phyloP scores from a whole-genome alignment of 2,113 vertebrate species.

The Corythornis cristatus region DNA sequence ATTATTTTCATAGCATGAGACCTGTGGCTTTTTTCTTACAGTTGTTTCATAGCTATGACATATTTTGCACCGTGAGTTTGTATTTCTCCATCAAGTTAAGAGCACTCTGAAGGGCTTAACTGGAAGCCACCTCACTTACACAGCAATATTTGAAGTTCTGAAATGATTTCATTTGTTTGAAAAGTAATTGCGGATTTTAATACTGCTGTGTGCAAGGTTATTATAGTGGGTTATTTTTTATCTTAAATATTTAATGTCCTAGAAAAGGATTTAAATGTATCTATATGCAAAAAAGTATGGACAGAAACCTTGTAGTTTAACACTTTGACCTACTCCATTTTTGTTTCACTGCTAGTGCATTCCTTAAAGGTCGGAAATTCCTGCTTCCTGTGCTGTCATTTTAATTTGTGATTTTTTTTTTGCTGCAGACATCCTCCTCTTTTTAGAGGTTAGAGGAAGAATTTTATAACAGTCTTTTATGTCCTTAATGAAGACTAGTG shows the following conservation, averaged over 20 bases:
- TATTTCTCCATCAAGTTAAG: not conserved
- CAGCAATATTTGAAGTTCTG: not conserved
- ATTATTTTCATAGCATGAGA: not conserved
- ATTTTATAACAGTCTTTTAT: not conserved
- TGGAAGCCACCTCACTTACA: not conserved
- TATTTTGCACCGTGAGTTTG: not conserved
- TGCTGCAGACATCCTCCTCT: not conserved
- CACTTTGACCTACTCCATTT: not conserved
- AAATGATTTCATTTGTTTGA: not conserved
- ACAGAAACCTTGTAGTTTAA: not conserved
- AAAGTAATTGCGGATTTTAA: not conserved
- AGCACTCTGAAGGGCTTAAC: not conserved
- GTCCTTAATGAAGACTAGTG: not conserved
- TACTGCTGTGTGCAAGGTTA: not conserved
- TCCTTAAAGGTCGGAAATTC: not conserved
- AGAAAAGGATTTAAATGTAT: not conserved
- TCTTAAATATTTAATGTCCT: not conserved
- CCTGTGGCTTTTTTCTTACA: not conserved
- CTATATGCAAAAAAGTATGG: not conserved
- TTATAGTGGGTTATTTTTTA: not conserved
- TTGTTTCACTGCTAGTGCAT: not conserved
- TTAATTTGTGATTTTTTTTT: not conserved
- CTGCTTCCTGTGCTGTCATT: not conserved
- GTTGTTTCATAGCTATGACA: not conserved
- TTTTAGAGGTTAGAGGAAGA: not conserved